Evolutionary conservation across 1,140 invertebrate species (phyloP), one percentile per base, ranked within the genome.

Genomic region (Triops longicaudatus): DNA sequence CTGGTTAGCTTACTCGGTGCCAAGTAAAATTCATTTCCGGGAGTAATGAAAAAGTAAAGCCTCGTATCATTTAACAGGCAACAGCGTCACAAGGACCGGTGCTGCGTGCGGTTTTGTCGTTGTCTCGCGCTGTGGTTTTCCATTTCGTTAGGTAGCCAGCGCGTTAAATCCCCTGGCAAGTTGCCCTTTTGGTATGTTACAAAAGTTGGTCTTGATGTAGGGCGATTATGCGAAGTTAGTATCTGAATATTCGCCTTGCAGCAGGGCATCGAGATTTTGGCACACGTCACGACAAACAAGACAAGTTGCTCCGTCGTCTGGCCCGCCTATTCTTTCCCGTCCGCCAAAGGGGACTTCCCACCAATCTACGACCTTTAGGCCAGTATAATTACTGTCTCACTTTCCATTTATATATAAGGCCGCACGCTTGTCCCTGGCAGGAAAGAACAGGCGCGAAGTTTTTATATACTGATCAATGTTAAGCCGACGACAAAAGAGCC

Each of bases 311-410:
- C 17, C 17, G 50, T 63, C 50, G 50, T 22, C 50, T 63, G 50
- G 50, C 22, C 22, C 50, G 22, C 50, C 50, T 63, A 10, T 63
- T 63, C 14, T 63, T 63, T 63, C 50, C 31, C 22, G 50, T 63
- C 50, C 50, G 50, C 50, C 50, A 63, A 63, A 63, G 50, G 50
- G 50, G 50, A 63, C 50, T 63, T 22, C 50, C 50, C 22, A 17
- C 50, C 50, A 10, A 63, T 63, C 14, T 63, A 63, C 50, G 50
- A 63, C 50, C 50, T 63, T 22, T 37, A 22, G 50, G 22, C 17
- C 50, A 63, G 50, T 22, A 17, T 63, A 63, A 63, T 63, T 63
- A 63, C 50, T 63, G 50, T 63, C 50, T 63, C 50, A 63, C 17
- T 63, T 63, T 22, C 6, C n/a, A 22, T 63, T 63, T 63, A 63